Evolutionary conservation across 2,888 invertebrate genomes (phyloP).

Genomic region (Crepidodera aurea): DNA sequence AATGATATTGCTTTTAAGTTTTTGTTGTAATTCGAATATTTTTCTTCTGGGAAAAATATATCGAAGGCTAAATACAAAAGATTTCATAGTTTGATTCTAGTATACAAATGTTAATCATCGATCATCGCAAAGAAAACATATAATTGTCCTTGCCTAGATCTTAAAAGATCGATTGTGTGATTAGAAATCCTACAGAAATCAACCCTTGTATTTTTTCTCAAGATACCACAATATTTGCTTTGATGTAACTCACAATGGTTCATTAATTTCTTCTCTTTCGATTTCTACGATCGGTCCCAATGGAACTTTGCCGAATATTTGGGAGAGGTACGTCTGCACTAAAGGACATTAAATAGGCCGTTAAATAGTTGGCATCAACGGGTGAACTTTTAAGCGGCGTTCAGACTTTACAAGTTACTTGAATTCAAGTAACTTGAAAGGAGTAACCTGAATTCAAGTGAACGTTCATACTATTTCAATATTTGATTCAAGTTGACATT

Average conservation of each 20-base stretch:
- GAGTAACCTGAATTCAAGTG: no score
- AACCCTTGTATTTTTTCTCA: constrained; percentile 19
- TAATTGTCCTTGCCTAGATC: background rate
- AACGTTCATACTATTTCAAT: no score
- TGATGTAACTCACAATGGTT: constrained; percentile 28
- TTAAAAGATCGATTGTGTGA: constrained; percentile 14
- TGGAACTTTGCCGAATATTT: constrained; percentile 3
- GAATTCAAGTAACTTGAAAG: no score
- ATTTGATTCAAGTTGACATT: no score
- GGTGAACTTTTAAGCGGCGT: no score
- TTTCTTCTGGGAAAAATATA: no score
- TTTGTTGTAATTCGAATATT: no score
- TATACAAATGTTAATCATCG: constrained; percentile 8
- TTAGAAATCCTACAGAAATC: constrained; percentile 10
- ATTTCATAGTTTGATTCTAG: background rate
- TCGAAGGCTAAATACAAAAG: no score
- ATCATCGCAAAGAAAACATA: constrained; percentile 6
- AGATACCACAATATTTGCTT: constrained; percentile 29
- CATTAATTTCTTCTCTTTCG: constrained; percentile 26
- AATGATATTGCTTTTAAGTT: no score
- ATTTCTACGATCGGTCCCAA: background rate
- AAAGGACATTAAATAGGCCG: background rate
- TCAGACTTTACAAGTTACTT: no score
- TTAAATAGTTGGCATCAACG: no score
- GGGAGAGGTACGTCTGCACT: background rate